Base-by-base conservation (phyloP, 2,113 vertebrate species). In the Hyla sarda region DNA sequence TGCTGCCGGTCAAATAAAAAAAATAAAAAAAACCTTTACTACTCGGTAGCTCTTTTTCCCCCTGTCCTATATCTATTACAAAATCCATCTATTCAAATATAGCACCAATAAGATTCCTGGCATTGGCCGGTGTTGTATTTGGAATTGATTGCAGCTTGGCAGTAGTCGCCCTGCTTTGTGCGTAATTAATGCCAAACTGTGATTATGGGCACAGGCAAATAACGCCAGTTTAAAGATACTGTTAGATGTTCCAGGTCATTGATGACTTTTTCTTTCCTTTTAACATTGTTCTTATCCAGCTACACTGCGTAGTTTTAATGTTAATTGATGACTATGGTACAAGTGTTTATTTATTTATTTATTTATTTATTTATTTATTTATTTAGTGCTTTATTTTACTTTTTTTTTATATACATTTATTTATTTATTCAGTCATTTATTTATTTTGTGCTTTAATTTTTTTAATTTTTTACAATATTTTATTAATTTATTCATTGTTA, bases 181-280 rank as follows among this genome's bases (percentile, higher is more conserved):
- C 78, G 76, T 87, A 87, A 87, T 87, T 87, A 87, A 87, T 87
- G 85, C 85, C 85, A 87, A 87, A 87, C 67, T 82, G 65, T 86
- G 85, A 87, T 87, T 87, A 87, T 73, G 78, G 85, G 50, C 85
- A 82, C 37, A 62, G 37, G 77, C 85, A 82, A 48, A 82, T 82
- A 87, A 73, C 77, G 58, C 67, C 48, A 82, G 77, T 87, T 82
- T 82, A 82, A 74, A 60, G 85, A 82, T 82, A 74, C 85, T 81
- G 85, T 82, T 82, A 82, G 30, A 74, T 60, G 79, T 82, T 87
- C 69, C 78, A 82, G 77, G 62, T 82, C 77, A 87, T 87, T 87
- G 77, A 82, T 74, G 85, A 56, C 45, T 72, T 85, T 76, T 85
- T 69, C 12, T 48, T 60, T 1, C 48, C n/a, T 1, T 50, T 80